Evolutionary conservation across 2,113 vertebrate genomes (phyloP).

Genomic region (Ovis canadensis): DNA sequence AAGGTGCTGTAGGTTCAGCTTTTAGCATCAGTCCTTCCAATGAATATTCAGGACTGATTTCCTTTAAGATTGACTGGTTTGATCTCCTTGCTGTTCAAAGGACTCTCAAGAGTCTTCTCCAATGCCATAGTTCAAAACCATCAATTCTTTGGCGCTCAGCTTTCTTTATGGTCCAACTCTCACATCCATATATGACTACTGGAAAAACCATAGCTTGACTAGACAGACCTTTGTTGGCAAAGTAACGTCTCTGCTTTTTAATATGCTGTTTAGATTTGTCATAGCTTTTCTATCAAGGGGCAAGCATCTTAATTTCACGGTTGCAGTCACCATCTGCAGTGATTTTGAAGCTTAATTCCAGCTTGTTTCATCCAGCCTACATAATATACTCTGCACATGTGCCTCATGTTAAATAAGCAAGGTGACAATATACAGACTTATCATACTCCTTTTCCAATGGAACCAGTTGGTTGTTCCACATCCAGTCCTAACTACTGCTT

Average conservation of each 20-base stretch:
- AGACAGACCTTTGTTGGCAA: background rate
- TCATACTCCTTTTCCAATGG: background rate
- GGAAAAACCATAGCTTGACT: background rate
- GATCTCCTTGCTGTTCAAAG: background rate
- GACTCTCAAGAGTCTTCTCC: background rate
- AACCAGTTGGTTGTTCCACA: background rate
- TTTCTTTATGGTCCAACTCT: background rate
- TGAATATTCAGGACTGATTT: background rate
- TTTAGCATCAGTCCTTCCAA: background rate
- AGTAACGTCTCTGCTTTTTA: background rate
- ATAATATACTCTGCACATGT: background rate
- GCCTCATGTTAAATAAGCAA: background rate
- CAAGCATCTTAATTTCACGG: background rate
- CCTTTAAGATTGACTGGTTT: background rate
- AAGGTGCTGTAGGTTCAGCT: background rate
- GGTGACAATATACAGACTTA: background rate
- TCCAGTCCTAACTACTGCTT: background rate
- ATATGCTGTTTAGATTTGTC: background rate
- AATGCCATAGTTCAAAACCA: background rate
- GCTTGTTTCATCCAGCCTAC: background rate
- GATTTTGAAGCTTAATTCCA: background rate
- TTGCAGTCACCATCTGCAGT: background rate
- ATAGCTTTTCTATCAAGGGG: background rate
- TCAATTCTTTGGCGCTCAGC: background rate
- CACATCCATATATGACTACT: background rate